Conservation (phyloP, 1,140 invertebrate genomes). For the Microplitis demolitor region DNA sequence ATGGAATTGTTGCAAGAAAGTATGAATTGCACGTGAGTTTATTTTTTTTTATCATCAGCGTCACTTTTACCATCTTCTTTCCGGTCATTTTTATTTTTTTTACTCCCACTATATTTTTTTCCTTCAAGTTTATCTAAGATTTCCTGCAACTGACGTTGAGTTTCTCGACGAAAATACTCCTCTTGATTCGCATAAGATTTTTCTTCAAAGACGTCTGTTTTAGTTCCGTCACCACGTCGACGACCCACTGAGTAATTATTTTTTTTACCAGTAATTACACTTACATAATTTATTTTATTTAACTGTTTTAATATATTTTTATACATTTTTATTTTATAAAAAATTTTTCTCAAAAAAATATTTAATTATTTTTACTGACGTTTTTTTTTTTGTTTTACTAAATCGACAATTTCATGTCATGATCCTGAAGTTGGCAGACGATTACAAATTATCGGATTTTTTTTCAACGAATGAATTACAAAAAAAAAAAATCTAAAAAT, state of each 20-base stretch:
- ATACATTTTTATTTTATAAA: too few relatives aligned
- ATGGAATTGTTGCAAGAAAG: constrained; percentile 49
- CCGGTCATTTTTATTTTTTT: constrained; percentile 12
- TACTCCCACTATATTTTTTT: constrained; percentile 25
- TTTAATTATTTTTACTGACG: not conserved
- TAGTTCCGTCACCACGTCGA: constrained; percentile 43
- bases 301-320: too few relatives aligned
- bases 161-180: constrained; percentile 49
- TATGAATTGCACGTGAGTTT: constrained; percentile 57
- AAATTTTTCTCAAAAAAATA: too few relatives aligned
- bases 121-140: constrained; percentile 25
- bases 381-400: too few relatives aligned
- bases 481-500: too few relatives aligned
- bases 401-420: too few relatives aligned
- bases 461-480: too few relatives aligned
- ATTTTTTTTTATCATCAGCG: constrained; percentile 7
- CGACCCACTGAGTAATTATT: constrained; percentile 14
- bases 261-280: too few relatives aligned
- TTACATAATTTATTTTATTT: too few relatives aligned
- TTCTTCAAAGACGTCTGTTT: constrained; percentile 50
- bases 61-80: constrained; percentile 9
- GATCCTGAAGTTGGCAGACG: too few relatives aligned
- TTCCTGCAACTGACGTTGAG: constrained; percentile 41
- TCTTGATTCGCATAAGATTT: constrained; percentile 42
- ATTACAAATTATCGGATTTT: too few relatives aligned